Base-by-base conservation (phyloP, 2,888 invertebrate species). In the Andricus curvator region DNA sequence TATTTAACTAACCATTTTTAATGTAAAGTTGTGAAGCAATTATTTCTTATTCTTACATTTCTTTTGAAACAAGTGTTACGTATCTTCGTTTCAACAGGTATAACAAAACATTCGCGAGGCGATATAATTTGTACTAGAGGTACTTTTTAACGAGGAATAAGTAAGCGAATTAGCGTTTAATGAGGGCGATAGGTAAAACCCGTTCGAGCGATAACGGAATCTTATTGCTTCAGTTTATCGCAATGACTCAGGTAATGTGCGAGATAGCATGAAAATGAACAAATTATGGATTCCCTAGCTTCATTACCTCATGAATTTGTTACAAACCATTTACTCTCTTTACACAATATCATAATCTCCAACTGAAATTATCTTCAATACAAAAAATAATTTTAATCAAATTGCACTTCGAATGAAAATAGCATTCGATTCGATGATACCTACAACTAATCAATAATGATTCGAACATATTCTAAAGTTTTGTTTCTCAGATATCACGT, bases 91-190 rank as follows among this genome's bases (percentile, higher is more conserved):
- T 48, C 20, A 51, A 48, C 25, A 74, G 51, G 9, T 33, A 33
- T 51, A 29, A 56, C 70, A 78, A 78, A 44, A 78, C 51, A 77
- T 74, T 76, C 80, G 83, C 83, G 82, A 85, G 83, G 81, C 81
- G 81, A 85, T 84, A 83, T 85, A 74, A 60, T 74, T 74, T 74
- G 56, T 89, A 87, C 87, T 85, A 84, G 86, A 85, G 84, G 87
- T 86, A 85, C 86, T 83, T 84, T 82, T 84, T 84, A 84, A 82
- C 81, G 64, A 77, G 83, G 86, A 90, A 89, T 88, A 88, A 90
- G 89, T 90, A 89, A 88, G 87, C 86, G 86, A 88, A 90, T 90
- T 89, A 90, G 87, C 88, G 89, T 90, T 88, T 87, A 88, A 88
- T 86, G 85, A 86, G 81, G 82, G 84, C 82, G 91, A 91, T 89